Percentiles rank a stretch among this genome's conserved stretches.
phyloP scores from a whole-genome alignment of 2,888 invertebrate genomes.

The Diplazon laetatorius region DNA sequence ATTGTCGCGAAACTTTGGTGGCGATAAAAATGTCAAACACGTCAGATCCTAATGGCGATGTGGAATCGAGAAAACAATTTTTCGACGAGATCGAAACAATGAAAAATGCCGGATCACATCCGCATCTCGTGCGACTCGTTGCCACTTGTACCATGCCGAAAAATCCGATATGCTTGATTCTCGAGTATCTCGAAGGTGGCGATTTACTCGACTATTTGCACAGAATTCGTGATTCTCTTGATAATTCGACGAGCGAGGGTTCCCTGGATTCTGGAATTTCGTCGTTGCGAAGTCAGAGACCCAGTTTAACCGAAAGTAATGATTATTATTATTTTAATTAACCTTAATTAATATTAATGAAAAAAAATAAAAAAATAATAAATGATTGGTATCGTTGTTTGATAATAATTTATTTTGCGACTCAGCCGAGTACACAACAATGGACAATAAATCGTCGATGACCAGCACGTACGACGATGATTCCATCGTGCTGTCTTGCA shows the following conservation, averaged over 20 bases:
- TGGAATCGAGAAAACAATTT: slow-evolving; percentile 85
- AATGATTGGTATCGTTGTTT: neutral
- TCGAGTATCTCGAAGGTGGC: slow-evolving; percentile 92
- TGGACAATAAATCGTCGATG: slow-evolving; percentile 79
- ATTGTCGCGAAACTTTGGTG: slow-evolving; percentile 66
- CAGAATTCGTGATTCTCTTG: slow-evolving; percentile 72
- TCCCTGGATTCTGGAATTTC: slow-evolving; percentile 53
- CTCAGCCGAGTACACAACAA: slow-evolving; percentile 85
- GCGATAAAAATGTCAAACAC: slow-evolving; percentile 77
- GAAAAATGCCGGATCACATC: slow-evolving; percentile 90
- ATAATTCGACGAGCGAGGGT: slow-evolving; percentile 68
- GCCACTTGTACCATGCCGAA: slow-evolving; percentile 89
- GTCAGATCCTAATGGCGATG: slow-evolving; percentile 74
- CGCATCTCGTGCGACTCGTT: slow-evolving; percentile 89
- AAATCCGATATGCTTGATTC: slow-evolving; percentile 88
- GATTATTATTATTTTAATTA: slow-evolving; percentile 28
- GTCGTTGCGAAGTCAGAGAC: slow-evolving; percentile 35
- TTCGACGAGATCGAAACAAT: slow-evolving; percentile 90
- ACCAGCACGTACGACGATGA: slow-evolving; percentile 65
- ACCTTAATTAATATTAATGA: too few relatives aligned
- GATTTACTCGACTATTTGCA: slow-evolving; percentile 87
- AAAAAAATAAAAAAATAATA: too few relatives aligned
- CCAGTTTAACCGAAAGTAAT: slow-evolving; percentile 68
- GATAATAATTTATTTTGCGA: slow-evolving; percentile 53
- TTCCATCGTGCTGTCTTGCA: slow-evolving; percentile 37